phyloP scores from a whole-genome alignment of 2,888 invertebrate species.

The Perizoma affinitatum region DNA sequence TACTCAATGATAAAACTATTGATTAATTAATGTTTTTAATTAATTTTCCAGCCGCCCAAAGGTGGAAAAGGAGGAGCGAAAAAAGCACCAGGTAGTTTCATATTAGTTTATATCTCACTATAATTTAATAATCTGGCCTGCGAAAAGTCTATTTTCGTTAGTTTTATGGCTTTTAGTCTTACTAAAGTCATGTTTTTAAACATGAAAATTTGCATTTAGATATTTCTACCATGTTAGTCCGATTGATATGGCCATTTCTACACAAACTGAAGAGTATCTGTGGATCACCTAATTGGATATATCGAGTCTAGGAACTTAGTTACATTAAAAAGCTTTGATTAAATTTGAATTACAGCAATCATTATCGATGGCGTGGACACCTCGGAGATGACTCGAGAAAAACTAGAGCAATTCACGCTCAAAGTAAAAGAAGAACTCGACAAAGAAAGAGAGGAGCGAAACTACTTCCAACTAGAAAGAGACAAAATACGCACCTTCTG shows the following conservation, averaged over 20 bases:
- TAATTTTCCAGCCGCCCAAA: slow-evolving; percentile 70
- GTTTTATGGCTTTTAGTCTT: no score
- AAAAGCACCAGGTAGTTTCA: slow-evolving; percentile 65
- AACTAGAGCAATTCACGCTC: slow-evolving; percentile 94
- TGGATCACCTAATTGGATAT: no score
- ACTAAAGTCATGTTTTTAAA: no score
- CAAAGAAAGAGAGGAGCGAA: slow-evolving; percentile 96
- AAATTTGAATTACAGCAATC: slow-evolving; percentile 70
- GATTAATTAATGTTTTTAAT: slow-evolving; percentile 13
- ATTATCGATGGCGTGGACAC: slow-evolving; percentile 96
- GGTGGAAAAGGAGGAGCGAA: slow-evolving; percentile 64
- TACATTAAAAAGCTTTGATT: neutral
- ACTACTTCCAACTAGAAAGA: slow-evolving; percentile 97
- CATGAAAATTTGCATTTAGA: no score
- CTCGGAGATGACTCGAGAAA: slow-evolving; percentile 95
- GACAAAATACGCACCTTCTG: slow-evolving; percentile 97
- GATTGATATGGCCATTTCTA: no score
- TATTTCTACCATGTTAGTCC: no score
- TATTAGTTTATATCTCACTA: neutral
- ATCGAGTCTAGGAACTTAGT: no score
- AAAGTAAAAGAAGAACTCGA: slow-evolving; percentile 95
- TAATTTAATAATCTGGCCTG: neutral
- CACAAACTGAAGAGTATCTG: no score
- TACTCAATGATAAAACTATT: neutral
- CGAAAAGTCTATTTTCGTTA: neutral